phyloP scores from a whole-genome alignment of 2,797 vertebrate species.

The Pteropus rufus region DNA sequence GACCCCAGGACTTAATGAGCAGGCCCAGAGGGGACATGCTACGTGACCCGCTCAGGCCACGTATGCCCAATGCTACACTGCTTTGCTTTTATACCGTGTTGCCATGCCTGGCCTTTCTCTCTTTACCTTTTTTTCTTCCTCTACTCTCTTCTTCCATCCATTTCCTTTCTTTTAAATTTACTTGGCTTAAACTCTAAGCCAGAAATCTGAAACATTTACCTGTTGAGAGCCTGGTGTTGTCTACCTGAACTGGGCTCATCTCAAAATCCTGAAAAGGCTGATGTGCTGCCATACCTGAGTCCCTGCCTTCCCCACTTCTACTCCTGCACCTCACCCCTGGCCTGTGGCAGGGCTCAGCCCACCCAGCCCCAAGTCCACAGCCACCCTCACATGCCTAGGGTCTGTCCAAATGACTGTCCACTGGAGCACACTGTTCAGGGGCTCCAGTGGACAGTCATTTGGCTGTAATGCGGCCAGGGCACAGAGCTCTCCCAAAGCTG shows the following conservation, averaged over 20 bases:
- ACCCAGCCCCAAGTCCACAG: not conserved
- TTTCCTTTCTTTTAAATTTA: slow-evolving; percentile 16
- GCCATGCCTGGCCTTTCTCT: not conserved
- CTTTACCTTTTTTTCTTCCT: not conserved
- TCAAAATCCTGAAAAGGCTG: not conserved
- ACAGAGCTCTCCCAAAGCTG: not conserved
- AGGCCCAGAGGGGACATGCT: not conserved
- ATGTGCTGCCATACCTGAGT: not conserved
- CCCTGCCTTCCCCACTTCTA: not conserved
- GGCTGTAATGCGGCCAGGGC: not conserved
- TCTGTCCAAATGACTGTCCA: not conserved
- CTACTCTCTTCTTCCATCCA: not conserved
- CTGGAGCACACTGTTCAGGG: not conserved
- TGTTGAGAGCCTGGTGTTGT: not conserved
- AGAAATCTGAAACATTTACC: not conserved
- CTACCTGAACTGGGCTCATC: not conserved
- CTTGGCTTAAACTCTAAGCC: not conserved
- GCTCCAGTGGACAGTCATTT: not conserved
- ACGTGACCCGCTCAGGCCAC: not conserved
- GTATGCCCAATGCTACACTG: too few species aligned
- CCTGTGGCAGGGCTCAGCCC: not conserved
- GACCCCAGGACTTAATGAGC: not conserved
- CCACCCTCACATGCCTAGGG: not conserved
- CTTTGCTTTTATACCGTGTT: not conserved
- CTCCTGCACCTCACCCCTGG: not conserved